Base-by-base conservation (phyloP, 1,140 invertebrate genomes). In the Trissolcus basalis region DNA sequence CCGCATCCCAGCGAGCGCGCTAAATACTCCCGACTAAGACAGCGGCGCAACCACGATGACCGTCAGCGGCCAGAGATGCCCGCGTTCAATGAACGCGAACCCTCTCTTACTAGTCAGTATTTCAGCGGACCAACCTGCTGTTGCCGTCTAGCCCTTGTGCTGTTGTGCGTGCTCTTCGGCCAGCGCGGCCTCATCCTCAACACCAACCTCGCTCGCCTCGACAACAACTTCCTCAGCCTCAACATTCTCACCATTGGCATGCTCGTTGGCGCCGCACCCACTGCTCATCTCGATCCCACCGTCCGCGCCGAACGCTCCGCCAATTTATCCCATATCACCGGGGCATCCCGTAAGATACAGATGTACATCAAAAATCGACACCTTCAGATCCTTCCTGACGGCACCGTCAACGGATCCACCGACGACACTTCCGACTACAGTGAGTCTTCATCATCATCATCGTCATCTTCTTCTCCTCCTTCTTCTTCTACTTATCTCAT, bases 281-380 rank as follows among this genome's bases (percentile, higher is more conserved):
- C 82, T n/a, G 83, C 84, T 60, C 47, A 77, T 14, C 53, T 59
- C n/a, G 84, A 84, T 56, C 59, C 83, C 13, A 78, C 77, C 13
- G 78, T 79, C 5, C 79, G 86, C 33, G 82, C 84, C 73, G 91
- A 92, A 83, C 91, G 93, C 83, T 93, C 92, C 78, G 92, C 93
- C 81, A 92, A 93, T 89, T 88, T 94, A 80, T 93, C 93, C 64
- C 92, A 93, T 84, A 92, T 93, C 81, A 92, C 91, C 14, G 93
- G 93, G 80, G 91, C 91, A 15, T 91, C 92, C 14, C 89, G 93
- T 60, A 94, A 93, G 80, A 94, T 95, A 78, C 93, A 93, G 86
- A 91, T 95, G 90, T 94, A 92, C 87, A 91, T 95, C 83, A 94
- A 93, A 85, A 94, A 95, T 87, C 90, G 91, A 64, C 92, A 93